Conservation (phyloP, 2,797 vertebrate species). For the Pelodytes ibericus region DNA sequence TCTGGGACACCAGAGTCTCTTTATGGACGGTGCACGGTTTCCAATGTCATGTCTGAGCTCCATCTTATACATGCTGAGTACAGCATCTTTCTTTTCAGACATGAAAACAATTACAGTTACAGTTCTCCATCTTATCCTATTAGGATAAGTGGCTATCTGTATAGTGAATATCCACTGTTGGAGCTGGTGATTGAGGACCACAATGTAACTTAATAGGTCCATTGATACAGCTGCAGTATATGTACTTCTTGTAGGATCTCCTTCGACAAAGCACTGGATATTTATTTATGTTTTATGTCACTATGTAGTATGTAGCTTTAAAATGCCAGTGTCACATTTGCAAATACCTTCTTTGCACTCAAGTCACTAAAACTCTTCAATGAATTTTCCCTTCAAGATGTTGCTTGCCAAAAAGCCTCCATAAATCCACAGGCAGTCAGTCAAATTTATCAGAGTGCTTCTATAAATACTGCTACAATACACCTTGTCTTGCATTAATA, state of each 20-base stretch:
- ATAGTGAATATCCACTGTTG: too few relatives aligned
- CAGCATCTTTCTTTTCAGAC: too few relatives aligned
- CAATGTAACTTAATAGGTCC: too few relatives aligned
- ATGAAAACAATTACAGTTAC: too few relatives aligned
- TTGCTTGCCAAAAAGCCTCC: constrained; percentile 38
- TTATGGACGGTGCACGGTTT: too few relatives aligned
- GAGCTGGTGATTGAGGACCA: too few relatives aligned
- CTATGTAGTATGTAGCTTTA: constrained; percentile 22
- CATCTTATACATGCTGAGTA: too few relatives aligned
- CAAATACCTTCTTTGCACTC: constrained; percentile 45
- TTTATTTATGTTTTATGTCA: constrained; percentile 33
- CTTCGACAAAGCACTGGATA: background rate
- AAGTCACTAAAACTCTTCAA: constrained; percentile 41
- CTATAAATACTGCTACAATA: constrained; percentile 48
- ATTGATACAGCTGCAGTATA: background rate
- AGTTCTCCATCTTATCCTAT: too few relatives aligned
- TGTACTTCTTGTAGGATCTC: constrained; percentile 8
- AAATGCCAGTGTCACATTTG: constrained; percentile 29
- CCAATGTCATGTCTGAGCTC: too few relatives aligned
- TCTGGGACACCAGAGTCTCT: too few relatives aligned
- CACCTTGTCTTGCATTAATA: constrained; percentile 46
- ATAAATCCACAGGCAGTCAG: constrained; percentile 41
- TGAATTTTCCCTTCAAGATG: constrained; percentile 48
- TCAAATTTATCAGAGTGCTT: constrained; percentile 49
- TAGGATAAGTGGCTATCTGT: too few relatives aligned